Conservation (phyloP, 2,888 invertebrate species). For the Drosophila nigricruria region DNA sequence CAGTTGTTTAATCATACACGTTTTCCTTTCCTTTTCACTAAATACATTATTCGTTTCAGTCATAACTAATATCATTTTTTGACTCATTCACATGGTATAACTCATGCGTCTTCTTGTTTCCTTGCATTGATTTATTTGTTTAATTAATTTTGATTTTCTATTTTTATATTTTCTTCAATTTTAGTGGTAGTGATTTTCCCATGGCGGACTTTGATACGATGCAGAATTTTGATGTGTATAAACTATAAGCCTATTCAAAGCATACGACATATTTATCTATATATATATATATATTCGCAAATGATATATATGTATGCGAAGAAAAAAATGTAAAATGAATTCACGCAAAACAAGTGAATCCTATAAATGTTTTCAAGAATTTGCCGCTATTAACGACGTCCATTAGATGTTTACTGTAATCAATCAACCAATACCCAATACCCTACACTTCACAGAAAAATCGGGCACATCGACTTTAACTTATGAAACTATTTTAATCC, state of each 20-base stretch:
- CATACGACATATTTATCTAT: conserved; percentile 26
- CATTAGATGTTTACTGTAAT: conserved; percentile 55
- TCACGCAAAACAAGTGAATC: conserved; percentile 35
- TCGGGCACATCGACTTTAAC: conserved; percentile 34
- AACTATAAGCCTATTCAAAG: conserved; percentile 40
- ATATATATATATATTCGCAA: conserved; percentile 16
- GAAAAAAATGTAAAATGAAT: conserved; percentile 30
- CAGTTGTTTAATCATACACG: not conserved
- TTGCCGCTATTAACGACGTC: conserved; percentile 58
- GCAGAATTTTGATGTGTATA: conserved; percentile 66
- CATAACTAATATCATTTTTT: conserved; percentile 32
- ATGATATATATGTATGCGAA: conserved; percentile 33
- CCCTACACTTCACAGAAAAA: conserved; percentile 40
- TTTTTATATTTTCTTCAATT: conserved; percentile 43
- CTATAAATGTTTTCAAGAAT: conserved; percentile 45
- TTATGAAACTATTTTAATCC: conserved; percentile 27
- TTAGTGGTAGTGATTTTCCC: conserved; percentile 77
- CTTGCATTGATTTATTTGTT: conserved; percentile 25
- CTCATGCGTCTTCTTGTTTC: conserved; percentile 6
- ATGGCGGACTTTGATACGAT: conserved; percentile 79
- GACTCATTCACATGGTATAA: conserved; percentile 10
- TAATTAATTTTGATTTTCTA: conserved; percentile 48
- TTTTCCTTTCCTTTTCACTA: not conserved
- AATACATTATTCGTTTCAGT: conserved; percentile 20
- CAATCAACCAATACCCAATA: conserved; percentile 8